Evolutionary conservation across 2,113 vertebrate genomes (phyloP), one percentile per base, ranked within the genome.

Genomic region (Gymnobelideus leadbeateri): DNA sequence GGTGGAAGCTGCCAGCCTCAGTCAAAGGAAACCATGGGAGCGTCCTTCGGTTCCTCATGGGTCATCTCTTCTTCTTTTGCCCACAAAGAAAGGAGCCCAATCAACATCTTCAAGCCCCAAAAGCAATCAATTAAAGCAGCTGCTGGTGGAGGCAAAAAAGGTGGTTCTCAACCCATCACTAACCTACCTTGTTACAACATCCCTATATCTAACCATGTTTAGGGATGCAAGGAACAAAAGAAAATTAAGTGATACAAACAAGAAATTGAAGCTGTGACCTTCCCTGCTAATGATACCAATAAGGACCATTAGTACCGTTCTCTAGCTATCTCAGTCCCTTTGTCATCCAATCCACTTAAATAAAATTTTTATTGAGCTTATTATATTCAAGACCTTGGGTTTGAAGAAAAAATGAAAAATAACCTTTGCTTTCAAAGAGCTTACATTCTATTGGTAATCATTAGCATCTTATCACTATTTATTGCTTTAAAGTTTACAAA

Each of bases 1-100:
- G 2, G 21, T 84, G 92, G 91, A 50, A 14, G 89, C 90, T 31
- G 23, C 37, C 54, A 46, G 14, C 26, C 52, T 49, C 16, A 37
- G 31, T 0, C 37, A 51, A 24, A 92, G 55, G 1, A 55, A 3
- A 14, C 9, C n/a, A 0, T 10, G 0, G 2, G 50, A 31, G 1
- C 84, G 57, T 47, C 37, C 25, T 1, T 0, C 47, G 12, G 16
- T 37, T 55, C 47, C 47, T 49, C 25, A 23, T 46, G 50, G 91
- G 50, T 19, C 0, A 25, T 51, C 46, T 46, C 68, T 23, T 84
- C 7, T 84, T 84, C 68, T 19, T 84, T 23, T 43, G n/a, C 16
- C 19, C 37, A 90, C 91, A 61, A 92, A 54, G 16, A 89, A 51
- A 51, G 43, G 21, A 26, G 0, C 25, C 8, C n/a, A 1, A 1